Base-by-base conservation (phyloP, 2,888 invertebrate genomes). In the Isotomurus palustris region DNA sequence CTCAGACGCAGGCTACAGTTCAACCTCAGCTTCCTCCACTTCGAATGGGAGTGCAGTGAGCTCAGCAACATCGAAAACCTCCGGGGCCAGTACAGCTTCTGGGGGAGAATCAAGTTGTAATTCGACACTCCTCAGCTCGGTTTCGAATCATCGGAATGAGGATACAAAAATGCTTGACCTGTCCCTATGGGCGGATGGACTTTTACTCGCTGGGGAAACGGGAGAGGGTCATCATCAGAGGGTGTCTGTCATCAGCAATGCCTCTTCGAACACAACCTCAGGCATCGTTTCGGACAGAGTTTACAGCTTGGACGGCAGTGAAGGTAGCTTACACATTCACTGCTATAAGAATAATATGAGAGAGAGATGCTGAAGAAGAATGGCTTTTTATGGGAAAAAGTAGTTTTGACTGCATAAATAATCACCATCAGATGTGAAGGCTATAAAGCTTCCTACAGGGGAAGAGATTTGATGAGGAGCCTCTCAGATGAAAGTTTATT, bases 221-320 rank as follows among this genome's bases (percentile, higher is more conserved):
- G 60, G 62, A 48, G 68, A 70, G 50, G n/a, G n/a, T n/a, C n/a
- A n/a, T n/a, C 70, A 89, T 75, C 89, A 90, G 76, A 82, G 91
- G 71, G 87, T 88, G 74, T 91, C 91, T 55, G 87, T 94, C 28
- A 91, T 94, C 73, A 91, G 91, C 59, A 89, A 88, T 72, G 90
- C 92, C 40, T 93, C 93, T 72, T 94, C 93, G n/a, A 94, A 93
- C 74, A 95, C 94, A 38, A 95, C 95, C 24, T 94, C 93, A 28
- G 95, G 95, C 58, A 93, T 95, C 71, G 93, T 94, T 44, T 93
- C 94, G 75, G 95, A 95, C 76, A 84, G 92, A 69, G 91, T 92
- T 55, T 92, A 93, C 75, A 92, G 91, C 54, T 88, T 93, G 78
- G 94, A 94, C 74, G 94, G 93, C 76, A 83, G 91, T 73, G 80